Base-by-base conservation (phyloP, 2,888 invertebrate species). In the Pandemis heparana region DNA sequence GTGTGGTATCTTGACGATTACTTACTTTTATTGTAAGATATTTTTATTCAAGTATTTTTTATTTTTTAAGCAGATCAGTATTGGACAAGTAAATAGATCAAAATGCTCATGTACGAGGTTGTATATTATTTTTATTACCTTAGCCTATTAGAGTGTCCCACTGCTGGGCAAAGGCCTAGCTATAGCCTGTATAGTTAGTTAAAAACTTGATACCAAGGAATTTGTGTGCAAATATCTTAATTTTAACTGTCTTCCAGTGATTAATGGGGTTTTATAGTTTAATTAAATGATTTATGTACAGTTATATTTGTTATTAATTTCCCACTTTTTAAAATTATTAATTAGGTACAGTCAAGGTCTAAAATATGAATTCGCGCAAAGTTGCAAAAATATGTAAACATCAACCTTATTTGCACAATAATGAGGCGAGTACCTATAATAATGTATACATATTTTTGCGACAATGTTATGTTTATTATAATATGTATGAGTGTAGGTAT, bases 41-140 rank as follows among this genome's bases (percentile, higher is more conserved):
- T 53, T 56, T 56, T 18, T 56, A 56, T 56, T 56, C 23, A 56
- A 32, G 23, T 51, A n/a, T 51, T n/a, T 56, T 56, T 56, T 23
- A 56, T 23, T 56, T 18, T 23, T 3, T 56, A 56, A 56, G 56
- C 23, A 12, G 12, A 56, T 56, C 23, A 56, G 23, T 56, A 56
- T 56, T 56, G 56, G 12, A 23, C 56, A 56, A 56, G 23, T 16
- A 53, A 18, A 53, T 53, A 1, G 8, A 53, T 53, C 14, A 51
- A 51, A 51, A 51, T 53, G 53, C 16, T 53, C 53, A 18, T 53
- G 53, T 18, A 53, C 18, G 12, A 43, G 43, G 12, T 43, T 43
- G 48, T 48, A n/a, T 48, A 32, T 32, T 32, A 32, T 32, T 4
- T 32, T 32, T 32, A 32, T 32, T 32, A 32, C 23, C 2, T 32